A percentile compares a stretch with the other conserved stretches of the same genome.
phyloP scores from a whole-genome alignment of 1,140 invertebrate species.

The Nautilus pompilius region DNA sequence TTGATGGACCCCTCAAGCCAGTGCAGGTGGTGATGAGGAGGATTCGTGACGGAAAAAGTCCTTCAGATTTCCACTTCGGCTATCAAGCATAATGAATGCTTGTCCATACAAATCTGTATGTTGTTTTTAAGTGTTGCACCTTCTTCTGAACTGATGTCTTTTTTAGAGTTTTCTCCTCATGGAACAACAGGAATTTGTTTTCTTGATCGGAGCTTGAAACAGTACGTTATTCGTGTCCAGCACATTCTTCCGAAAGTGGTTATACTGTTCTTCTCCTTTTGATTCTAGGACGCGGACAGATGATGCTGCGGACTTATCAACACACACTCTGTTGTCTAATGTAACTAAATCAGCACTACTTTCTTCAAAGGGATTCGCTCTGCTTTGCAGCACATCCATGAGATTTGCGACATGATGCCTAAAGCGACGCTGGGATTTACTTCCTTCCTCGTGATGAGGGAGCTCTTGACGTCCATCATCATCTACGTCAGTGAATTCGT shows the following conservation, averaged over 20 bases:
- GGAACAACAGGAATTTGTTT: neutral
- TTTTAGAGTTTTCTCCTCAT: neutral
- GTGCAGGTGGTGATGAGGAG: too few relatives aligned
- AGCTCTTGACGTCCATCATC: conserved; percentile 3
- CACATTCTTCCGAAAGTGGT: neutral
- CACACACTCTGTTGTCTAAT: neutral
- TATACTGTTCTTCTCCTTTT: neutral
- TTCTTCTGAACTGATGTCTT: neutral
- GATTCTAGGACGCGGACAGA: too few relatives aligned
- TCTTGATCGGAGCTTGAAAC: too few relatives aligned
- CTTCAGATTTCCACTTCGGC: too few relatives aligned
- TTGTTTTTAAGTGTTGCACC: too few relatives aligned
- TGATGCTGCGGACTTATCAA: too few relatives aligned
- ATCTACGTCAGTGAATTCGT: neutral
- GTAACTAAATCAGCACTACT: neutral
- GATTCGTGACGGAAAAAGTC: too few relatives aligned
- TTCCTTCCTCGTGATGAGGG: neutral
- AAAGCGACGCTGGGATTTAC: neutral
- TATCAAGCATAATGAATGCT: too few relatives aligned
- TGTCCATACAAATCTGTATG: too few relatives aligned
- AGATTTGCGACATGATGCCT: neutral
- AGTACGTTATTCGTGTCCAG: neutral
- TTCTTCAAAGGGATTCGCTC: conserved; percentile 1
- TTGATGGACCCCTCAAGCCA: too few relatives aligned
- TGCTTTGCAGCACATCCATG: neutral